These are phyloP conservation scores for Scolopax rusticola DNA, from an alignment of 2,797 vertebrate genomes.

Conservation along the genomic window DNA sequence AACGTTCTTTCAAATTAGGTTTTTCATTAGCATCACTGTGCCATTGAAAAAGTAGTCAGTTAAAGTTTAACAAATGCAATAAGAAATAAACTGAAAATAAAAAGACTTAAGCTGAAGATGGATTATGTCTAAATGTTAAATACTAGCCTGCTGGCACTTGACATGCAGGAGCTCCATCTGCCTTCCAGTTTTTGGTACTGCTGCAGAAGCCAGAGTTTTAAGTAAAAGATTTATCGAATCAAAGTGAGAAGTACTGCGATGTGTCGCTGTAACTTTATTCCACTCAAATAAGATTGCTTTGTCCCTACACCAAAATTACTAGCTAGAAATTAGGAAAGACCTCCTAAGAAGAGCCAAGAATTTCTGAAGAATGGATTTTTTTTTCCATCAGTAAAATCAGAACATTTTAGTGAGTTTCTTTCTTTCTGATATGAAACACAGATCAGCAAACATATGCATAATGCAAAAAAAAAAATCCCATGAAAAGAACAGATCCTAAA, in stretches of 20 bases:
- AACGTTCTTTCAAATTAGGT: not conserved
- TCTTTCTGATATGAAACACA: not conserved
- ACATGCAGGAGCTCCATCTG: constrained; percentile 62
- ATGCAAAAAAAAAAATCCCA: not conserved
- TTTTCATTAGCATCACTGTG: not conserved
- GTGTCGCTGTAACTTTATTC: not conserved
- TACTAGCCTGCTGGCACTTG: not conserved
- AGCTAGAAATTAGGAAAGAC: not conserved
- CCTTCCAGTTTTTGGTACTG: constrained; percentile 27
- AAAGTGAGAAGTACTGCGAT: not conserved
- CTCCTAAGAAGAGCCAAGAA: not conserved
- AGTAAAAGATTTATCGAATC: not conserved
- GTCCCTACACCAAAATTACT: not conserved
- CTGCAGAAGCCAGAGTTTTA: not conserved
- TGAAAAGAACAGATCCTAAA: not conserved
- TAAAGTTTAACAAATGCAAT: not conserved
- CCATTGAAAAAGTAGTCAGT: not conserved
- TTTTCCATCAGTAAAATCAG: not conserved
- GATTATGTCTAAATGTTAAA: not conserved
- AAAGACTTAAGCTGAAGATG: not conserved
- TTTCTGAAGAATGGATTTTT: not conserved
- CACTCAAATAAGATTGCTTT: not conserved
- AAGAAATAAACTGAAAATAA: not conserved
- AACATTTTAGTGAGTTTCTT: not conserved
- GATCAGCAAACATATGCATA: not conserved